Evolutionary conservation across 2,797 vertebrate genomes (phyloP).

Genomic region (Picus viridis): DNA sequence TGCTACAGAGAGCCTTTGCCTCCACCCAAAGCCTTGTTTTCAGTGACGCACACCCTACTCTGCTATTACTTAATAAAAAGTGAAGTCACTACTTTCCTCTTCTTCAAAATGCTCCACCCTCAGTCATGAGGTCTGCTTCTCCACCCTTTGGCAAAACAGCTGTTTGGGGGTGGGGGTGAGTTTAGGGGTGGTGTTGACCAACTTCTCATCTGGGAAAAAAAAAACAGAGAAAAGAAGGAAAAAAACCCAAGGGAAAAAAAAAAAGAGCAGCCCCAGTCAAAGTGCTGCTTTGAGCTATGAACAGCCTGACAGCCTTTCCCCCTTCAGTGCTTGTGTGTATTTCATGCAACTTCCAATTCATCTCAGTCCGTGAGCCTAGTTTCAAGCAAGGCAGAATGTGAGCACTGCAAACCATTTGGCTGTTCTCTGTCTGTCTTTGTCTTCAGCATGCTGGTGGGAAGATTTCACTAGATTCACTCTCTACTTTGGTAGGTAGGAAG

Average conservation of each 20-base stretch:
- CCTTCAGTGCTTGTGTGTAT: neutral
- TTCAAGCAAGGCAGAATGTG: neutral
- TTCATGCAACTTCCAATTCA: neutral
- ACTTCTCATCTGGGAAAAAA: neutral
- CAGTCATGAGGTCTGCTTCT: constrained; percentile 32
- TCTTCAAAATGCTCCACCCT: constrained; percentile 58
- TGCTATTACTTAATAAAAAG: constrained; percentile 54
- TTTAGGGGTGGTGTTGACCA: constrained; percentile 15
- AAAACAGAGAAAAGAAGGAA: neutral
- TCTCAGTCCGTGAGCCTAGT: neutral
- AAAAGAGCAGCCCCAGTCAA: neutral
- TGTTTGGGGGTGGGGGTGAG: constrained; percentile 59
- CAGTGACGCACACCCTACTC: constrained; percentile 23
- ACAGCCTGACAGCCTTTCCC: neutral
- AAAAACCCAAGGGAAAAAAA: neutral
- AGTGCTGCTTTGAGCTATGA: neutral
- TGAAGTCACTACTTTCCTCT: constrained; percentile 66
- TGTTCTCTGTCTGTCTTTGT: neutral
- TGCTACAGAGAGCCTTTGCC: neutral
- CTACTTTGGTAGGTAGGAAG: neutral
- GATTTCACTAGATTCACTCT: neutral
- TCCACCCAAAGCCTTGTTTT: constrained; percentile 55
- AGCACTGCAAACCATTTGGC: neutral
- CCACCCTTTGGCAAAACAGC: constrained; percentile 72
- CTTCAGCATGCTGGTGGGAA: neutral